A percentile compares a stretch with the other conserved stretches of the same genome.
Conservation (phyloP, 2,113 vertebrate genomes). For the Microcebus griseorufus region DNA sequence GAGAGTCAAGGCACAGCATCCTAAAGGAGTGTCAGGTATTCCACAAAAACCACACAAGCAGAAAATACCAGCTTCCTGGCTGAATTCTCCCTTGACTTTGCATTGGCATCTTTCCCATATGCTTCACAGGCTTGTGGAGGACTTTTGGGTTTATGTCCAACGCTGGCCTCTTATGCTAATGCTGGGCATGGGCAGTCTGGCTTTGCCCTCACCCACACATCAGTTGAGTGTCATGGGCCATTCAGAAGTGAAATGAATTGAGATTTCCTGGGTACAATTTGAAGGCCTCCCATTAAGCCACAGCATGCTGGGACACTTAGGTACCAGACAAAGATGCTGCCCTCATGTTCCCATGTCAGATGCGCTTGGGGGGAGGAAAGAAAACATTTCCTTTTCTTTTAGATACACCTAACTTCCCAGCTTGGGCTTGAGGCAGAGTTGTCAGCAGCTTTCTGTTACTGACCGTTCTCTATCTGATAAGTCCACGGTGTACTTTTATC, state of each 20-base stretch:
- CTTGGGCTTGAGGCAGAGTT: background rate
- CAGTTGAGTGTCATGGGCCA: background rate
- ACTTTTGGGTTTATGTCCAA: background rate
- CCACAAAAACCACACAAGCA: background rate
- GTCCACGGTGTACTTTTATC: background rate
- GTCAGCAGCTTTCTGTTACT: background rate
- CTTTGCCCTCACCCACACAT: background rate
- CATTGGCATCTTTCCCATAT: background rate
- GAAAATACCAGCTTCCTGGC: background rate
- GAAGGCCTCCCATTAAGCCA: background rate
- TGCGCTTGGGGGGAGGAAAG: background rate
- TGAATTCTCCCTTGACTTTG: background rate
- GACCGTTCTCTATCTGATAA: background rate
- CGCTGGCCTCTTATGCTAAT: background rate
- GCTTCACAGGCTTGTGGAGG: background rate
- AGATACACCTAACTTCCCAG: constrained; percentile 28
- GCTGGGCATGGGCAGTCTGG: background rate
- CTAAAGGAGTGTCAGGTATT: background rate
- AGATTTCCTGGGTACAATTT: constrained; percentile 34
- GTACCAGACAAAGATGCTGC: constrained; percentile 5
- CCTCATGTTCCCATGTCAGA: background rate
- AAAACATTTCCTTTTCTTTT: constrained; percentile 34
- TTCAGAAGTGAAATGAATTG: background rate
- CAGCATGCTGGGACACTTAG: background rate
- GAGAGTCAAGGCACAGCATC: background rate